Evolutionary conservation across 2,113 vertebrate genomes (phyloP).

Genomic region (Toxotes jaculatrix): DNA sequence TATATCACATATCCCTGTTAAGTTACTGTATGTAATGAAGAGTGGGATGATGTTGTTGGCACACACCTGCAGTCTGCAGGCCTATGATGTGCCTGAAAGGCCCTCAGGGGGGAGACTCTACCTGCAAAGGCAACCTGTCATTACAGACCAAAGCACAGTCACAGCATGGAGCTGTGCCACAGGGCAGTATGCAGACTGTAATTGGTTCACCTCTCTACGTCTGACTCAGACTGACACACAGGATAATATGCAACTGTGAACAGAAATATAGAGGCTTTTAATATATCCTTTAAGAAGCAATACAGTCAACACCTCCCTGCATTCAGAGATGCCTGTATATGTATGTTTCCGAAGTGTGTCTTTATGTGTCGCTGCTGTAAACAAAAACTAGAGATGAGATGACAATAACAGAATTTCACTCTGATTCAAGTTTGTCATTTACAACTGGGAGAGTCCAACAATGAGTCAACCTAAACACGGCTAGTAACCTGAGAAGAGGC

Average conservation of each 20-base stretch:
- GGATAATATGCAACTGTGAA: background rate
- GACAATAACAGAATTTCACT: background rate
- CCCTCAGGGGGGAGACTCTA: constrained; percentile 8
- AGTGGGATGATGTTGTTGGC: constrained; percentile 14
- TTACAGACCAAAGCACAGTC: constrained; percentile 54
- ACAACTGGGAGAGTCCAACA: constrained; percentile 5
- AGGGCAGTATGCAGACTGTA: constrained; percentile 30
- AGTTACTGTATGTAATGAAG: background rate
- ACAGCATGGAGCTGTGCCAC: constrained; percentile 9
- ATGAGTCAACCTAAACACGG: constrained; percentile 15
- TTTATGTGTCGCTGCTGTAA: background rate
- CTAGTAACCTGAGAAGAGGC: constrained; percentile 32
- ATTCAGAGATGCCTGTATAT: background rate
- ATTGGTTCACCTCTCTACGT: constrained; percentile 28
- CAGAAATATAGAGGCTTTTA: background rate
- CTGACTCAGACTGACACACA: constrained; percentile 15
- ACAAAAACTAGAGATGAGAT: background rate
- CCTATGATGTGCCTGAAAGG: background rate
- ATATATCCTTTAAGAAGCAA: background rate
- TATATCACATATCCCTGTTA: background rate
- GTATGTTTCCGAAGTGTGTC: background rate
- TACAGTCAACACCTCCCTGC: background rate
- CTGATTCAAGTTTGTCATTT: constrained; percentile 7
- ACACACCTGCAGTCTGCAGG: constrained; percentile 25
- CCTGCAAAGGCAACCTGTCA: constrained; percentile 51